Base-by-base conservation (phyloP, 1,140 invertebrate genomes). In the Leptinotarsa lineolata region DNA sequence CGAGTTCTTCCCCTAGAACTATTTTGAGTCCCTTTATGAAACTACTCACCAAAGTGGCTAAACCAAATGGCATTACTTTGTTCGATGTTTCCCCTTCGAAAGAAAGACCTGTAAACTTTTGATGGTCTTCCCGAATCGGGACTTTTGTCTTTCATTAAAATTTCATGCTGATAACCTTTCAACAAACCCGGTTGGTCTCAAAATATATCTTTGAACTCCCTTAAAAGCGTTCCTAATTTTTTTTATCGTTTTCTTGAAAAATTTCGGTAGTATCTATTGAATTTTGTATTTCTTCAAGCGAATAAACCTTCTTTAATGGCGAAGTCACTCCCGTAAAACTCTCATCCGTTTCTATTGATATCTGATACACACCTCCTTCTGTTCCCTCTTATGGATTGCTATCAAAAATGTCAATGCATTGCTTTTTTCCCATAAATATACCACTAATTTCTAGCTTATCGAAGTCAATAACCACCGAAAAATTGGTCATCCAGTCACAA, bases 11-110 rank as follows among this genome's bases (percentile, higher is more conserved):
- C 5, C 45, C 45, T 46, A 13, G 13, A 13, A 46, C 45, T 5
- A 13, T 46, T 15, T 67, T 20, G 0, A 88, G 58, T 18, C 68
- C 58, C 15, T 11, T 59, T 64, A 70, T 70, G 16, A 72, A 64
- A n/a, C 58, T 46, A 5, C 70, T 21, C 15, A 72, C 70, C 21
- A 24, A 63, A 3, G 45, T 64, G 18, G 20, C 12, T 72, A 72
- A 64, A 13, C 70, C 72, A 45, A 73, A 73, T 13, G 65, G 60
- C 44, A 65, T 12, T 21, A 66, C 70, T 24, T 65, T 30, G 20
- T 66, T 59, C 22, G 16, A 72, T 3, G 64, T 46, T n/a, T 72
- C 16, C 13, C 71, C 71, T 15, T 72, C 45, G 39, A 15, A 72
- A 11, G 20, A 20, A 68, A 72, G 68, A 16, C 63, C 71, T 6